Evolutionary conservation across 2,113 vertebrate genomes (phyloP).

Genomic region (Poeciliopsis prolifica): DNA sequence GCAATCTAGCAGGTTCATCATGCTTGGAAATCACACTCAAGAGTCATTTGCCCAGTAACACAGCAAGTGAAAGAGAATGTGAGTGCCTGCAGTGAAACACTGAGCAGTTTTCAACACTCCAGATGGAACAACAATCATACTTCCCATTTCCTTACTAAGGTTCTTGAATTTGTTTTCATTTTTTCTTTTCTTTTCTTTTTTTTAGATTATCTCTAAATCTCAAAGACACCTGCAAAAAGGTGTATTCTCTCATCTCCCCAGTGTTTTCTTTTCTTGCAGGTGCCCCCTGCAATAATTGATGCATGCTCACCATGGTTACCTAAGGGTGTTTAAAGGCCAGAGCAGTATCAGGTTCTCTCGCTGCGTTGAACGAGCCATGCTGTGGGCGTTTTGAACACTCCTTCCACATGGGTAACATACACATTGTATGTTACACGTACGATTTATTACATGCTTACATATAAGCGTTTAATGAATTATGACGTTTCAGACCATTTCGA

Average conservation of each 20-base stretch:
- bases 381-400: conserved; percentile 53
- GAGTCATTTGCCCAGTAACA: conserved; percentile 57
- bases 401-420: conserved; percentile 23
- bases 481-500: neutral
- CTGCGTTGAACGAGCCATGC: conserved; percentile 41
- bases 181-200: neutral
- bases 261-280: conserved; percentile 46
- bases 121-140: conserved; percentile 55
- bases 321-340: conserved; percentile 75
- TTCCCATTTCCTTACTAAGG: conserved; percentile 10
- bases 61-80: conserved; percentile 48
- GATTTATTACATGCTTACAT: no score
- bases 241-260: conserved; percentile 30
- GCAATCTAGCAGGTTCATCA: conserved; percentile 43
- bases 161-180: neutral
- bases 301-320: conserved; percentile 81
- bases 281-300: conserved; percentile 77
- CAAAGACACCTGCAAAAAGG: conserved; percentile 25
- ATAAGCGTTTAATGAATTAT: no score
- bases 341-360: conserved; percentile 74
- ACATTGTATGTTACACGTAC: no score
- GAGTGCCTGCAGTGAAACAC: conserved; percentile 51
- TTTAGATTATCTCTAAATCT: neutral
- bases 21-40: conserved; percentile 55
- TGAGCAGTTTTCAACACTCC: conserved; percentile 35